Percentiles rank a stretch among this genome's conserved stretches.
Evolutionary conservation across 2,797 vertebrate genomes (phyloP).

Genomic region (Neoniphon sammara): DNA sequence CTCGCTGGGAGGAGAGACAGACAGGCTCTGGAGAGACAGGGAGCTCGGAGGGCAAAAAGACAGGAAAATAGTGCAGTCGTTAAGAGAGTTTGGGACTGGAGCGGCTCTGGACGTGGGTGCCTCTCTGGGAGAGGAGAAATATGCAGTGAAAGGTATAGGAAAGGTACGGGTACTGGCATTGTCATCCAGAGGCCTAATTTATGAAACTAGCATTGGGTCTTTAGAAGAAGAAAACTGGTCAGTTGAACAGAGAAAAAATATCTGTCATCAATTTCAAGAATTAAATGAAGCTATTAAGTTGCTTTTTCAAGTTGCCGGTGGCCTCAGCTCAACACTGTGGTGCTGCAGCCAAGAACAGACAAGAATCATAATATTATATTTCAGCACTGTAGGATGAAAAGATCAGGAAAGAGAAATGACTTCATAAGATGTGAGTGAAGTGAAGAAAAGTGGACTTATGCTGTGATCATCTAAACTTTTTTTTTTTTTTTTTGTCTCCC

Average conservation of each 20-base stretch:
- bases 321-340: constrained; percentile 2
- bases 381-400: not conserved
- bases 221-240: too few species aligned
- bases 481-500: too few species aligned
- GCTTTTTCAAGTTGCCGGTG: not conserved
- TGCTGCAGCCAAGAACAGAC: not conserved
- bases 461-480: too few species aligned
- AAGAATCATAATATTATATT: constrained; percentile 5
- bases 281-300: constrained; percentile 23
- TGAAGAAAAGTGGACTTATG: too few species aligned
- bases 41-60: not conserved
- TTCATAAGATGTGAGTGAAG: too few species aligned
- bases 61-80: not conserved
- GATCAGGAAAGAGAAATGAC: constrained; percentile 1
- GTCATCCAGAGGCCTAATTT: not conserved
- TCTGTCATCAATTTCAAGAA: constrained; percentile 15
- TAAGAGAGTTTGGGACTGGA: not conserved
- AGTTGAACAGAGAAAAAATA: not conserved
- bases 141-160: not conserved
- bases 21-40: constrained; percentile 2
- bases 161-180: too few species aligned
- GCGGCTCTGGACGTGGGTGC: constrained; percentile 1
- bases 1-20: constrained; percentile 46
- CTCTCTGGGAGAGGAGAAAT: not conserved
- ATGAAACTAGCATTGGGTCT: not conserved